These are phyloP conservation scores for Cryptus armator DNA, from an alignment of 2,888 invertebrate species.

Conservation along the genomic window DNA sequence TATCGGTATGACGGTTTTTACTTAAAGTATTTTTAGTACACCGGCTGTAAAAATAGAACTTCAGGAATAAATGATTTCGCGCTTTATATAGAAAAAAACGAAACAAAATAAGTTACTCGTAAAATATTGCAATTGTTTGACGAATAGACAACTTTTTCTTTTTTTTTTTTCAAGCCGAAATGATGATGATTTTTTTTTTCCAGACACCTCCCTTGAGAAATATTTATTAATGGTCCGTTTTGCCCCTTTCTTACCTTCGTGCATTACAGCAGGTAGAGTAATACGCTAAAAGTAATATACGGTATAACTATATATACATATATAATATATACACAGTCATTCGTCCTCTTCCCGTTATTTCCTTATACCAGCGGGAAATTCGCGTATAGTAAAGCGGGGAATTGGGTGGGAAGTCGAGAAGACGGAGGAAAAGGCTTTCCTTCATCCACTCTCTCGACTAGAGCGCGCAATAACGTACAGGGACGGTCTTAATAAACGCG, in stretches of 20 bases:
- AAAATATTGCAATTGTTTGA: too few species aligned
- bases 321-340: neutral
- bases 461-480: slow-evolving; percentile 50
- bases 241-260: neutral
- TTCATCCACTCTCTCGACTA: slow-evolving; percentile 33
- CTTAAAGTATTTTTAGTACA: too few species aligned
- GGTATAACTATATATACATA: too few species aligned
- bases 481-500: slow-evolving; percentile 55
- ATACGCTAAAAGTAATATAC: slow-evolving; percentile 18
- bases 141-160: too few species aligned
- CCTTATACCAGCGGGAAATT: slow-evolving; percentile 19
- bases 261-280: neutral
- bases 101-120: too few species aligned
- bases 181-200: too few species aligned
- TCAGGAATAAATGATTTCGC: too few species aligned
- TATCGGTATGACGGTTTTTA: too few species aligned
- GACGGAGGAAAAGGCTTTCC: slow-evolving; percentile 27
- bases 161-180: too few species aligned
- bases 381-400: neutral
- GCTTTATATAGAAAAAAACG: too few species aligned
- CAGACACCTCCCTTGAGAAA: neutral
- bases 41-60: too few species aligned
- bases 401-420: slow-evolving; percentile 2
- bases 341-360: slow-evolving; percentile 31
- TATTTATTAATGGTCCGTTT: neutral